Evolutionary conservation across 2,888 invertebrate genomes (phyloP).

Genomic region (Megaustenia siamemsis): DNA sequence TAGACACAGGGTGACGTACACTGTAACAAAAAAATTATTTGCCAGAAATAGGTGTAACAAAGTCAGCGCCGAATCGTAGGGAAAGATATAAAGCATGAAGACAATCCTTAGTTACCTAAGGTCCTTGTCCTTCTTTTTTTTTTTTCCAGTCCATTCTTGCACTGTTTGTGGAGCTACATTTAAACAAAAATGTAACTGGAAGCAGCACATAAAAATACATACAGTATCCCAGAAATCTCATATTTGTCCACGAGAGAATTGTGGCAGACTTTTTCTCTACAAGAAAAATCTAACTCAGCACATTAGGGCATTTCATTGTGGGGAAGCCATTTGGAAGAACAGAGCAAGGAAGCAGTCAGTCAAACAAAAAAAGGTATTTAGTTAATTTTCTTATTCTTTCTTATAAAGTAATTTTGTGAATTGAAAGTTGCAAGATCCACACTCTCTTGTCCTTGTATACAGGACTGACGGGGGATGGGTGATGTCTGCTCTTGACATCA

Average conservation of each 20-base stretch:
- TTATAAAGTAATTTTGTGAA: too few species aligned
- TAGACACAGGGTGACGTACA: too few species aligned
- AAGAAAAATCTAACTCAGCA: constrained; percentile 49
- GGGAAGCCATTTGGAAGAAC: constrained; percentile 35
- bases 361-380: background rate
- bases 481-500: too few species aligned
- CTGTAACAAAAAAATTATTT: too few species aligned
- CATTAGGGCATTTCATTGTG: constrained; percentile 42
- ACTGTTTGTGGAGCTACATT: constrained; percentile 24
- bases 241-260: constrained; percentile 27
- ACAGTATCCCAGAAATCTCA: background rate
- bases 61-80: too few species aligned
- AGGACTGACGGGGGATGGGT: too few species aligned
- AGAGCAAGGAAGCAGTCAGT: background rate
- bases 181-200: constrained; percentile 37
- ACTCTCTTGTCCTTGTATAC: too few species aligned
- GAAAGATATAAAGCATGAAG: too few species aligned
- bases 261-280: constrained; percentile 33
- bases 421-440: too few species aligned
- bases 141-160: constrained; percentile 28
- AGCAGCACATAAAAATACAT: constrained; percentile 49
- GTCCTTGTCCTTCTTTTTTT: background rate
- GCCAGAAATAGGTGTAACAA: too few species aligned
- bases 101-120: background rate
- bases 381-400: background rate